phyloP scores from a whole-genome alignment of 2,888 invertebrate species.

The Seladonia tumulorum region DNA sequence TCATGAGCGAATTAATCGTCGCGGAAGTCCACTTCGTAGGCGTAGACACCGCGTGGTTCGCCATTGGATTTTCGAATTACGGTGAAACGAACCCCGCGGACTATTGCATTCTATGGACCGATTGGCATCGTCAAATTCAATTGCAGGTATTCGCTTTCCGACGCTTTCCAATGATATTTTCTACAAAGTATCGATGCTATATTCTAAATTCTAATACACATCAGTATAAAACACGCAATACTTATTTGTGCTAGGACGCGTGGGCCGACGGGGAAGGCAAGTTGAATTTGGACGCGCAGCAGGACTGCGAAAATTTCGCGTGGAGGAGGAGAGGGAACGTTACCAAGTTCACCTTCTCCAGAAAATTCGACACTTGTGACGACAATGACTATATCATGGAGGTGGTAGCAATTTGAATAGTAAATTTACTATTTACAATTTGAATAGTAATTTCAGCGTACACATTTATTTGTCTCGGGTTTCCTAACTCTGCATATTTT shows the following conservation, averaged over 20 bases:
- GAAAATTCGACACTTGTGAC: conserved; percentile 95
- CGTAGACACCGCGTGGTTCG: conserved; percentile 88
- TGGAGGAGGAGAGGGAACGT: conserved; percentile 85
- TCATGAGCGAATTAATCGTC: conserved; percentile 72
- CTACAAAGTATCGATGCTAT: too few species aligned
- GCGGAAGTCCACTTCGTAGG: conserved; percentile 80
- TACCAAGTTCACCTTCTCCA: conserved; percentile 90
- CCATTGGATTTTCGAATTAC: conserved; percentile 93
- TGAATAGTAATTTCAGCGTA: neutral
- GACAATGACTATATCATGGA: conserved; percentile 90
- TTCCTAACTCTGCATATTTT: neutral
- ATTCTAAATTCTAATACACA: neutral
- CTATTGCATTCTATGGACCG: conserved; percentile 92
- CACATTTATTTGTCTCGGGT: accelerated
- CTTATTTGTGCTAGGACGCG: conserved; percentile 87
- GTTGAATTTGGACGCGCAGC: conserved; percentile 88
- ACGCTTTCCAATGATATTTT: too few species aligned
- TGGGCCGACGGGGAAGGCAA: conserved; percentile 89
- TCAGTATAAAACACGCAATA: neutral
- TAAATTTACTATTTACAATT: too few species aligned
- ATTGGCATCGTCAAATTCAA: conserved; percentile 87
- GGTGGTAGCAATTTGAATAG: conserved; percentile 83
- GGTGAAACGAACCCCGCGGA: conserved; percentile 91
- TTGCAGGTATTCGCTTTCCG: conserved; percentile 84
- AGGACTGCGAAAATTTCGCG: conserved; percentile 90